Conservation (phyloP, 2,113 vertebrate genomes). For the Peromyscus maniculatus region DNA sequence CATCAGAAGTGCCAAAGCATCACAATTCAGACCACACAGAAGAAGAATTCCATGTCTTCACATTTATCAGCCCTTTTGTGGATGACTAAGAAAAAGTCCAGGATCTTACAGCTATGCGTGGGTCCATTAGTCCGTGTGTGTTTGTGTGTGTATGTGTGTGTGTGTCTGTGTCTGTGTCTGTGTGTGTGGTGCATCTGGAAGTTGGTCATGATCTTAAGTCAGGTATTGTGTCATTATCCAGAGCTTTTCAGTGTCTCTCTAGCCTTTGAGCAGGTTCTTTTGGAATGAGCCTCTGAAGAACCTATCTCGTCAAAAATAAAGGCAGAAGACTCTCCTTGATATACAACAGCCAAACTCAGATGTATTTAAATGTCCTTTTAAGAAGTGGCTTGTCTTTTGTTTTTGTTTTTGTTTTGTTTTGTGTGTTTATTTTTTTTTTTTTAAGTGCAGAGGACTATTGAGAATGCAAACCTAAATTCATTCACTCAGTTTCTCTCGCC, state of each 20-base stretch:
- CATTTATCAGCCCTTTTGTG: background rate
- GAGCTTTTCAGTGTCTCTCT: background rate
- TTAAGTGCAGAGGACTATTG: background rate
- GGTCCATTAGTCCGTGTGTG: background rate
- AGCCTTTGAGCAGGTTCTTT: background rate
- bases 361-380: background rate
- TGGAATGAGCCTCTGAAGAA: background rate
- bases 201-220: background rate
- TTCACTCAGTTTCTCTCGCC: conserved; percentile 84
- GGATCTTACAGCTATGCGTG: background rate
- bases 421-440: background rate
- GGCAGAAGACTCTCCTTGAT: background rate
- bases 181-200: background rate
- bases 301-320: background rate
- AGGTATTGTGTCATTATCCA: background rate
- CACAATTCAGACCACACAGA: background rate
- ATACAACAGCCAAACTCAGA: background rate
- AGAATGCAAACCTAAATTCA: conserved; percentile 27
- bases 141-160: background rate
- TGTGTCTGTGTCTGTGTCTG: background rate
- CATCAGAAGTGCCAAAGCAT: background rate
- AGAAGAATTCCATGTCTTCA: background rate
- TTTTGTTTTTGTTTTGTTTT: background rate
- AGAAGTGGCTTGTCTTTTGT: background rate
- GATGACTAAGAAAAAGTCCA: background rate